These are phyloP conservation scores for Spatula versicolor DNA, from an alignment of 2,797 vertebrate species.

Conservation along the genomic window DNA sequence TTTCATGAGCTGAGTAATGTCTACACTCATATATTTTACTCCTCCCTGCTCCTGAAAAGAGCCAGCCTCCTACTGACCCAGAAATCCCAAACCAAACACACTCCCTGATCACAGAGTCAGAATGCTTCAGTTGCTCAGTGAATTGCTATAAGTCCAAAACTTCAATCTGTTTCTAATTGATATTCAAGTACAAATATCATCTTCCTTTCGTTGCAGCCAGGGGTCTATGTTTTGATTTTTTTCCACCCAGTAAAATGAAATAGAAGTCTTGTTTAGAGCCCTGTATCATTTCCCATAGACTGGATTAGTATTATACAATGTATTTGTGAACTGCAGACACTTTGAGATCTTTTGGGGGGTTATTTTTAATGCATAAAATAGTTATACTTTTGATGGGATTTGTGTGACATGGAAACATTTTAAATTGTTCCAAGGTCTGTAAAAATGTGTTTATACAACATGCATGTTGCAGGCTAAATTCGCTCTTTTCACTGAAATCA, in stretches of 20 bases:
- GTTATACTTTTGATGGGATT: not conserved
- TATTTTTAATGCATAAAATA: not conserved
- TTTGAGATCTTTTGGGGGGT: not conserved
- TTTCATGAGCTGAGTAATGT: not conserved
- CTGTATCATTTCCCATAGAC: not conserved
- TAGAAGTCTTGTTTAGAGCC: not conserved
- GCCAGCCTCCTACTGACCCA: not conserved
- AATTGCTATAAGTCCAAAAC: not conserved
- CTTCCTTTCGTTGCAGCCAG: not conserved
- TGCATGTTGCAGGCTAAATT: not conserved
- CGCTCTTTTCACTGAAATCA: constrained; percentile 35
- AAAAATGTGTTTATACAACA: constrained; percentile 16
- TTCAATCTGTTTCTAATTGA: not conserved
- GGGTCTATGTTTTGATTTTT: not conserved
- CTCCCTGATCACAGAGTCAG: not conserved
- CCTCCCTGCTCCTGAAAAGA: not conserved
- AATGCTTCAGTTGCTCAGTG: not conserved
- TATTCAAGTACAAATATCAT: not conserved
- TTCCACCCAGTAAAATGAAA: not conserved
- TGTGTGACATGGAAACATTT: not conserved
- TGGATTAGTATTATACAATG: not conserved
- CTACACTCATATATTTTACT: not conserved
- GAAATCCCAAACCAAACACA: not conserved
- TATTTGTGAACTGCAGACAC: not conserved
- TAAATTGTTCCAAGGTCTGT: not conserved